phyloP scores from a whole-genome alignment of 2,797 vertebrate genomes.

The Oceanodroma leucorhoa region DNA sequence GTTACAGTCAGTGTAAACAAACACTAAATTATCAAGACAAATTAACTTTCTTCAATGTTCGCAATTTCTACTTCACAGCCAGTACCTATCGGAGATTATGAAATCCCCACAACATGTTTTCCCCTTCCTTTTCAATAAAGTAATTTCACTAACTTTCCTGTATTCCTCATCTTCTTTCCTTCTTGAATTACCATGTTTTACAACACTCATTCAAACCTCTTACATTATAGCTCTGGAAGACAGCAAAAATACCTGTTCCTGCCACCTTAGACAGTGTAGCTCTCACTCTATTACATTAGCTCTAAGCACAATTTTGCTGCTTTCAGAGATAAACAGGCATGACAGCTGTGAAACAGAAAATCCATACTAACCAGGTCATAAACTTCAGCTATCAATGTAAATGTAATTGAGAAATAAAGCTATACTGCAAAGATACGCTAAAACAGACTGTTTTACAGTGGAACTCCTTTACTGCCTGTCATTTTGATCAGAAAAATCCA shows the following conservation, averaged over 20 bases:
- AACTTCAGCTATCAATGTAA: neutral
- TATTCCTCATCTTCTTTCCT: neutral
- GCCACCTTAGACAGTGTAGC: neutral
- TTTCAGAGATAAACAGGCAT: constrained; percentile 2
- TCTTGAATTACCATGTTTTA: constrained; percentile 8
- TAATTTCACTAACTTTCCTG: neutral
- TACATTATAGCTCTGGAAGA: constrained; percentile 12
- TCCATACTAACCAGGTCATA: neutral
- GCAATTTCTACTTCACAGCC: neutral
- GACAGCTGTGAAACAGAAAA: constrained; percentile 28
- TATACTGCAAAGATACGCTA: neutral
- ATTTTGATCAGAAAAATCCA: neutral
- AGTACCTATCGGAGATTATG: neutral
- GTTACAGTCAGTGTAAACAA: neutral
- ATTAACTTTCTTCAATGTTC: neutral
- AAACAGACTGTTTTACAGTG: neutral
- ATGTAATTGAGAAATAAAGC: constrained; percentile 31
- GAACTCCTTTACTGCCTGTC: neutral
- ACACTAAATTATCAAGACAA: neutral
- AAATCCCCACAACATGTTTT: neutral
- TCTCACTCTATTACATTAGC: neutral
- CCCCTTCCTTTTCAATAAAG: neutral
- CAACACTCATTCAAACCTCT: constrained; percentile 28
- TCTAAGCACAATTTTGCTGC: neutral
- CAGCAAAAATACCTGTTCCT: constrained; percentile 27